These are phyloP conservation scores for Acrobasis consociella DNA, from an alignment of 2,888 invertebrate genomes.

Conservation along the genomic window DNA sequence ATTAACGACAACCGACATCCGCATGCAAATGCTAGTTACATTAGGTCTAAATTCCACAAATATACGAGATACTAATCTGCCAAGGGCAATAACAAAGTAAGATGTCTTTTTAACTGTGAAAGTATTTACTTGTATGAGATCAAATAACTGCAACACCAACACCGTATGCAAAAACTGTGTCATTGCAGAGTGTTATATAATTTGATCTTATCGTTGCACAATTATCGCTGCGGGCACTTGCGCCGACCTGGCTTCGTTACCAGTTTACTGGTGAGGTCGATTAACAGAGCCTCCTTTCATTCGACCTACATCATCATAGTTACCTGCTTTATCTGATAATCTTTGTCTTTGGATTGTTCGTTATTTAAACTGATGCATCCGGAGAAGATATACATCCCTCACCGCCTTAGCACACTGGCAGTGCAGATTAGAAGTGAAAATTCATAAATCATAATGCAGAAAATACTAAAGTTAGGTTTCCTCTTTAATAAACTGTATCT, in stretches of 20 bases:
- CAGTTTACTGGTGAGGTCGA: conserved; percentile 20
- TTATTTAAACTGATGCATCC: neutral
- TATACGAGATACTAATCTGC: neutral
- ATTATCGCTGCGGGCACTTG: conserved; percentile 27
- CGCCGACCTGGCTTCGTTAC: conserved; percentile 23
- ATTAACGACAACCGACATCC: neutral
- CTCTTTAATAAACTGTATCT: too few relatives aligned
- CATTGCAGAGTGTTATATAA: conserved; percentile 49
- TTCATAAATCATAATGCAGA: neutral
- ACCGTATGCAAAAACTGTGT: conserved; percentile 47
- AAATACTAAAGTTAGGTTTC: too few relatives aligned
- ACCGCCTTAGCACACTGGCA: neutral
- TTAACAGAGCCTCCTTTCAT: conserved; percentile 22
- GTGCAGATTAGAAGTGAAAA: neutral
- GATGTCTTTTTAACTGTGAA: conserved; percentile 50
- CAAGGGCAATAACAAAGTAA: conserved; percentile 26
- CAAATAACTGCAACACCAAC: conserved; percentile 47
- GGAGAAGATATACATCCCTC: conserved; percentile 2
- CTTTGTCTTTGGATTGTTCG: neutral
- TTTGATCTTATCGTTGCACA: conserved; percentile 33
- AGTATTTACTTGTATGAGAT: conserved; percentile 48
- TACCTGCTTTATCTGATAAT: neutral
- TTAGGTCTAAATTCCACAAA: neutral
- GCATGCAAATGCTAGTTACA: neutral
- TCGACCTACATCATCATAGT: neutral